phyloP scores from a whole-genome alignment of 2,888 invertebrate genomes.

The Pheosia tremula region DNA sequence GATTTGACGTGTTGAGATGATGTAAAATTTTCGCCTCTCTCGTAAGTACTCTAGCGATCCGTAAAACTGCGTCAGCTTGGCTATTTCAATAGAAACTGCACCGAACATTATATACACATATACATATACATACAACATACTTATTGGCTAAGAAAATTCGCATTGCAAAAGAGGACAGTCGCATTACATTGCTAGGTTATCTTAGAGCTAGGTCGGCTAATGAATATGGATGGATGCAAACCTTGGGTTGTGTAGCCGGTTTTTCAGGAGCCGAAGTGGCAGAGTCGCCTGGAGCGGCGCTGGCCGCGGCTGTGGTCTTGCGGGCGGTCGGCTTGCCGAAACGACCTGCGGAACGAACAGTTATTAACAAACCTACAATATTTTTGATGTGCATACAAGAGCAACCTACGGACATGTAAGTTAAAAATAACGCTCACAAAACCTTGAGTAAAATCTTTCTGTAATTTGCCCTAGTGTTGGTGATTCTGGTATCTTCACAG shows the following conservation, averaged over 20 bases:
- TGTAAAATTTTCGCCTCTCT: neutral
- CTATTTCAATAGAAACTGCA: too few species aligned
- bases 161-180: constrained; percentile 47
- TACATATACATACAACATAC: neutral
- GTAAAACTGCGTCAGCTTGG: neutral
- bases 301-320: constrained; percentile 56
- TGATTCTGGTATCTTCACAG: too few species aligned
- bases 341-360: constrained; percentile 64
- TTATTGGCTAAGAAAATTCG: constrained; percentile 42
- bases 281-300: constrained; percentile 29
- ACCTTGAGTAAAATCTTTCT: too few species aligned
- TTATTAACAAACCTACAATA: constrained; percentile 39
- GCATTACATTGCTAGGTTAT: constrained; percentile 25
- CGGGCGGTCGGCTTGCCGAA: constrained; percentile 71
- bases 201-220: constrained; percentile 14
- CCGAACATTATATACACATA: too few species aligned
- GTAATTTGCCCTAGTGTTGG: too few species aligned
- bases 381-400: neutral
- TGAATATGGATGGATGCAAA: constrained; percentile 45
- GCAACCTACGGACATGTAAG: neutral
- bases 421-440: too few species aligned
- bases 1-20: neutral
- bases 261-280: constrained; percentile 57
- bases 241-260: constrained; percentile 66
- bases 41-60: neutral